Evolutionary conservation across 2,797 vertebrate species (phyloP).

Genomic region (Cirrhinus molitorella): DNA sequence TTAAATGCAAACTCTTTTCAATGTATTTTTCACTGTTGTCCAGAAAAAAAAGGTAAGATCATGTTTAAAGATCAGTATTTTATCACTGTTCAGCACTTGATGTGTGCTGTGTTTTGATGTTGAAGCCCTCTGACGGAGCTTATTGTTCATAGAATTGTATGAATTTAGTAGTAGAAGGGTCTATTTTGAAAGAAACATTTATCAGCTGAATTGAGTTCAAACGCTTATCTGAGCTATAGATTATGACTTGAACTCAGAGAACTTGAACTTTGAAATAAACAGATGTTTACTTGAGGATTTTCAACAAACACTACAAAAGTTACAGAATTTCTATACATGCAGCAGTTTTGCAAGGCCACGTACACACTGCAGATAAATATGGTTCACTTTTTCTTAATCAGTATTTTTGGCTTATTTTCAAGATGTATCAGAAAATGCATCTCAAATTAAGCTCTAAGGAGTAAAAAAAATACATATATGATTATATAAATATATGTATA

Average conservation of each 20-base stretch:
- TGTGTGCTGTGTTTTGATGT: constrained; percentile 75
- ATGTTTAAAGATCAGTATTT: constrained; percentile 72
- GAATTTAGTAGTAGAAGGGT: constrained; percentile 71
- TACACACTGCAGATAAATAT: constrained; percentile 14
- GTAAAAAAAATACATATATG: too few species aligned
- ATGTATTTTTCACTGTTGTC: constrained; percentile 77
- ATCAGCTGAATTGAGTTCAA: constrained; percentile 45
- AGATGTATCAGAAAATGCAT: background rate
- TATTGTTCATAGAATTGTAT: constrained; percentile 66
- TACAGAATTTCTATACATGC: constrained; percentile 3
- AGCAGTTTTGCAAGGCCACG: constrained; percentile 23
- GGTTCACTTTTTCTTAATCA: background rate
- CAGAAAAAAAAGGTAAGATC: constrained; percentile 62
- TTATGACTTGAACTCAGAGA: constrained; percentile 53
- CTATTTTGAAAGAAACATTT: constrained; percentile 74
- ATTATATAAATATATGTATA: too few species aligned
- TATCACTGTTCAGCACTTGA: constrained; percentile 70
- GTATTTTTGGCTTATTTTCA: background rate
- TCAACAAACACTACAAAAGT: constrained; percentile 20
- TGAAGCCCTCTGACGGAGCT: constrained; percentile 65
- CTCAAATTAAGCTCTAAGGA: background rate
- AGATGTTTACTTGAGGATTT: constrained; percentile 46
- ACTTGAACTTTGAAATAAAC: constrained; percentile 25
- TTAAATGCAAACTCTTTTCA: constrained; percentile 67
- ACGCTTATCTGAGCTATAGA: constrained; percentile 43